Evolutionary conservation across 2,888 invertebrate species (phyloP), one percentile per base, ranked within the genome.

Genomic region (Dilophus febrilis): DNA sequence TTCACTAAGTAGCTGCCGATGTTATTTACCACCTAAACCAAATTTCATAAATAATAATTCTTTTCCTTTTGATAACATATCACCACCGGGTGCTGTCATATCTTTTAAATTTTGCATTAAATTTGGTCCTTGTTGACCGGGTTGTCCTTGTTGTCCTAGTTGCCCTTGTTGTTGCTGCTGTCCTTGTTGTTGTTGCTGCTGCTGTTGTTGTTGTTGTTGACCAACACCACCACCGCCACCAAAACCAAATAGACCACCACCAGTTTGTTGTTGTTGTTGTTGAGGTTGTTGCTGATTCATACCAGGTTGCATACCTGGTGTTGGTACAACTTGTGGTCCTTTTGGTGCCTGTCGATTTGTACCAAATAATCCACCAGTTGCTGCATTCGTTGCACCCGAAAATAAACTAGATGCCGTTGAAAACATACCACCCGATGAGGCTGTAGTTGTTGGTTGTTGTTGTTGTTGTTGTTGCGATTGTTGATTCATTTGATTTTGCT

Each of bases 11-110:
- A 35, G 38, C 57, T 58, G 56, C 59, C 57, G 56, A 60, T 60
- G 62, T 72, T 74, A 74, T 73, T 74, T 74, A 56, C 78, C 78
- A 55, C 84, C 83, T 52, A 88, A 72, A 49, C 88, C 88, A 64
- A 90, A 90, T 67, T 85, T 85, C 80, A 88, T 88, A 65, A 90
- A 88, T 61, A 88, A 85, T 50, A 88, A 77, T 69, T 88, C 88
- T 67, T 90, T 88, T 55, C 88, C 88, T 65, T 88, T 88, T 57
- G 87, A 86, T 52, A 88, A 71, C 51, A 88, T 85, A 59, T 87
- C 87, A 53, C 86, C 86, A 47, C 87, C 87, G 50, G 86, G 84
- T 45, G 81, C 81, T 42, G 86, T 82, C 68, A 87, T 85, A 60
- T 87, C 87, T 52, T 82, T 77, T 59, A 87, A 75, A 64, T 87